Conservation (phyloP, 2,888 invertebrate genomes). For the Archips crataeganus region DNA sequence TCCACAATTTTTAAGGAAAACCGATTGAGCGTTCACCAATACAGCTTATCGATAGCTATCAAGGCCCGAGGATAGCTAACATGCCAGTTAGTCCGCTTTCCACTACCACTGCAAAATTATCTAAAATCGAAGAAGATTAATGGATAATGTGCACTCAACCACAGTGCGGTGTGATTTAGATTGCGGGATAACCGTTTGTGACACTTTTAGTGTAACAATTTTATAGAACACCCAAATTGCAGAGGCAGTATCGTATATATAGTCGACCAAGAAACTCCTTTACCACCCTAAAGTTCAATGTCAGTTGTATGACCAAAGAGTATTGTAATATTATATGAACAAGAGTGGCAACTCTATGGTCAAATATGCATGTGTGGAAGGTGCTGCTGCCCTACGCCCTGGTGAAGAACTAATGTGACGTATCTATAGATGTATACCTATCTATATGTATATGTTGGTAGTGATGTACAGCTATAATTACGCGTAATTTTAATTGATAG, state of each 20-base stretch:
- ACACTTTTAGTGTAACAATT: not conserved
- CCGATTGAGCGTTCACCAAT: conserved; percentile 45
- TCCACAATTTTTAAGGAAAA: conserved; percentile 40
- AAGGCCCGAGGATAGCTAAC: conserved; percentile 50
- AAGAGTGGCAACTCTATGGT: too few relatives aligned
- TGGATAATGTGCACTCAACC: conserved; percentile 55
- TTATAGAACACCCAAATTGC: not conserved
- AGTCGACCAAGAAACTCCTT: too few relatives aligned
- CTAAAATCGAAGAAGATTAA: conserved; percentile 69
- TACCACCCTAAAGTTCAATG: too few relatives aligned
- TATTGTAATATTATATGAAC: too few relatives aligned
- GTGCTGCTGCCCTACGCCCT: too few relatives aligned
- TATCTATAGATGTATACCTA: too few relatives aligned
- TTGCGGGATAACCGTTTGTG: conserved; percentile 1
- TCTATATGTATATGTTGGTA: too few relatives aligned
- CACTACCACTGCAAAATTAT: conserved; percentile 58
- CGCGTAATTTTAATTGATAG: too few relatives aligned
- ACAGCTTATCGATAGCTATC: conserved; percentile 52
- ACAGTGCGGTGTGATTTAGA: conserved; percentile 35
- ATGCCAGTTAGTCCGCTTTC: conserved; percentile 60
- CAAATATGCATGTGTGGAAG: too few relatives aligned
- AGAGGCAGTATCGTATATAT: not conserved
- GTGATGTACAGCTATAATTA: too few relatives aligned
- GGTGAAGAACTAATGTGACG: too few relatives aligned
- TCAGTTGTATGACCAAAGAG: too few relatives aligned